phyloP scores from a whole-genome alignment of 2,888 invertebrate species.

The Apotomis turbidana region DNA sequence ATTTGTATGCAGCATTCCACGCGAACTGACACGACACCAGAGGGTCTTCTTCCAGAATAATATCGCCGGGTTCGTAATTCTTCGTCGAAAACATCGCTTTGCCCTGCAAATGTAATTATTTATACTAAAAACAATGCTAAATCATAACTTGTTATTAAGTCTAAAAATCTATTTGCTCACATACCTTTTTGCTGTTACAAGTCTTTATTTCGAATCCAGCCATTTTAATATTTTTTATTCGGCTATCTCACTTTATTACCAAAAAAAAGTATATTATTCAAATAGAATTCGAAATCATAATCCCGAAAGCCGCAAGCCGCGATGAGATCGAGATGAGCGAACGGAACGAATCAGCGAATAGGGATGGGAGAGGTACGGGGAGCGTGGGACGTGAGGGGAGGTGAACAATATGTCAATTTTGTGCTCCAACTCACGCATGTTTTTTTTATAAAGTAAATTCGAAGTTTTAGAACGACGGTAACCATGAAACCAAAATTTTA shows the following conservation, averaged over 20 bases:
- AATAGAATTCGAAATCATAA: neutral
- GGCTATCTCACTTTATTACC: neutral
- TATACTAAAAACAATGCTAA: neutral
- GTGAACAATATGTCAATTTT: conserved; percentile 24
- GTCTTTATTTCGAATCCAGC: conserved; percentile 72
- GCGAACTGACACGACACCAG: conserved; percentile 95
- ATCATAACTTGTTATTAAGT: neutral
- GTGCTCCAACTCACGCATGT: conserved; percentile 15
- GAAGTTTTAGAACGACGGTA: too few relatives aligned
- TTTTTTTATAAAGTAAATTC: neutral
- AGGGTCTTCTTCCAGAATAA: conserved; percentile 94
- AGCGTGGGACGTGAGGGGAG: neutral
- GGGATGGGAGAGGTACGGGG: neutral
- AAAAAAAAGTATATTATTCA: neutral
- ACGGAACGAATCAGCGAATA: too few relatives aligned
- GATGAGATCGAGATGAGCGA: too few relatives aligned
- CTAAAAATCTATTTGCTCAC: conserved; percentile 21
- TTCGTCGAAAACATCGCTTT: conserved; percentile 91
- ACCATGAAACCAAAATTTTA: too few relatives aligned
- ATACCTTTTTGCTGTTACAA: conserved; percentile 73
- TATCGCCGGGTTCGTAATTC: conserved; percentile 87
- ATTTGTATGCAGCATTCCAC: conserved; percentile 95
- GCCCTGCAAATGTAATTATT: conserved; percentile 84
- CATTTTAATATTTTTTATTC: conserved; percentile 53
- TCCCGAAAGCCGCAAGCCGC: conserved; percentile 7